Percentiles rank a stretch among this genome's conserved stretches.
phyloP scores from a whole-genome alignment of 2,888 invertebrate genomes.

The Xanthorhoe spadicearia region DNA sequence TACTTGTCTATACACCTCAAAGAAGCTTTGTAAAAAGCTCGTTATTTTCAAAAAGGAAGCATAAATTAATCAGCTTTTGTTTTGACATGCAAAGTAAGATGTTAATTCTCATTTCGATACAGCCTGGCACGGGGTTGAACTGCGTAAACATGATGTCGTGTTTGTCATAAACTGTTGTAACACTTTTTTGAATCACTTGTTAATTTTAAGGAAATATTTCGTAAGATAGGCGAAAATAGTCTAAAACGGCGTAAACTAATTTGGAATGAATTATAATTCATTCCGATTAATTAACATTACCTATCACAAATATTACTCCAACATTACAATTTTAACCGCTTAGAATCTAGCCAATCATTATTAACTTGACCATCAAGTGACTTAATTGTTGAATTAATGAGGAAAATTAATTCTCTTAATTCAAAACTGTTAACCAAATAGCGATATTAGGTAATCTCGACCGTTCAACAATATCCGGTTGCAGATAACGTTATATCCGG shows the following conservation, averaged over 20 bases:
- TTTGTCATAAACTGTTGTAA: neutral
- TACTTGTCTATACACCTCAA: neutral
- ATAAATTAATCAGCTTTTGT: neutral
- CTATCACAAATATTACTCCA: too few relatives aligned
- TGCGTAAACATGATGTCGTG: constrained; percentile 18
- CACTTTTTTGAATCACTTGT: neutral
- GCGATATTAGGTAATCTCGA: constrained; percentile 46
- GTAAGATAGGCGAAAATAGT: neutral
- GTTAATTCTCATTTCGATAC: constrained; percentile 6
- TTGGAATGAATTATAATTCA: too few relatives aligned
- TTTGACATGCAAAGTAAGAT: constrained; percentile 11
- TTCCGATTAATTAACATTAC: too few relatives aligned
- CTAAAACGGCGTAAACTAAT: neutral
- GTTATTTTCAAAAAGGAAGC: neutral
- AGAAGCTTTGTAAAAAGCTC: neutral
- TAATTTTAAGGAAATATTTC: neutral
- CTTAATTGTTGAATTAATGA: too few relatives aligned
- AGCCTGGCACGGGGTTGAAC: constrained; percentile 27
- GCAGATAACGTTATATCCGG: constrained; percentile 66
- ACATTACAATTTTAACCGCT: too few relatives aligned
- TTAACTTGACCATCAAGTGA: too few relatives aligned
- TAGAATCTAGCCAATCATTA: too few relatives aligned
- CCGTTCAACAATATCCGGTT: constrained; percentile 50
- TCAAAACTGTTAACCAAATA: neutral
- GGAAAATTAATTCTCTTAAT: too few relatives aligned